phyloP scores from a whole-genome alignment of 2,113 vertebrate genomes.

The Nyctibius bracteatus region DNA sequence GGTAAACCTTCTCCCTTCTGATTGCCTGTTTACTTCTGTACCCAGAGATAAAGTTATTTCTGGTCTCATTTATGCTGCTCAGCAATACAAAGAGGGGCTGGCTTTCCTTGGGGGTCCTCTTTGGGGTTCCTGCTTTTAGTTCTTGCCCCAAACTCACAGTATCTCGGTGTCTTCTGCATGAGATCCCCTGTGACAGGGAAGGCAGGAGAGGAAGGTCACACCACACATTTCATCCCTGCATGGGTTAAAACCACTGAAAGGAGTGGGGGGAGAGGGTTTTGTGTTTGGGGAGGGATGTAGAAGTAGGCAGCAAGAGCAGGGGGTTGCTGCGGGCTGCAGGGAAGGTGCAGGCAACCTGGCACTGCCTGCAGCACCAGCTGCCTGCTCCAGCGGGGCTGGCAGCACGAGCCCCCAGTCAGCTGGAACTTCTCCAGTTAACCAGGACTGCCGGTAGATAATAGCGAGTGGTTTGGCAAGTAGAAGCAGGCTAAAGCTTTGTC shows the following conservation, averaged over 20 bases:
- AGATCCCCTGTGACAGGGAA: not conserved
- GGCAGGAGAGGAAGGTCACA: not conserved
- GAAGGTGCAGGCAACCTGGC: not conserved
- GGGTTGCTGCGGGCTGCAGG: not conserved
- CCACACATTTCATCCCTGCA: fast-evolving
- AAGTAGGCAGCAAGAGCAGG: not conserved
- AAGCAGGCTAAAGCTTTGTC: not conserved
- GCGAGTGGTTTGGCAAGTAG: too few species aligned
- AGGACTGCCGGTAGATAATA: too few species aligned
- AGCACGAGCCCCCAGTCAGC: not conserved
- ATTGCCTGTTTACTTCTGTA: not conserved
- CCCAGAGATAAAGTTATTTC: not conserved
- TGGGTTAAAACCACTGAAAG: not conserved
- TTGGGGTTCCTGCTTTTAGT: fast-evolving
- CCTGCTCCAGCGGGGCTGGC: not conserved
- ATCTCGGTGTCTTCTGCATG: not conserved
- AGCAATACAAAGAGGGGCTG: not conserved
- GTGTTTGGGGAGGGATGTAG: fast-evolving
- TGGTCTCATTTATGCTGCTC: not conserved
- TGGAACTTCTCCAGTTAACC: too few species aligned
- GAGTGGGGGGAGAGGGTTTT: not conserved
- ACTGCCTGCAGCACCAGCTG: not conserved
- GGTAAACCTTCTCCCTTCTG: not conserved
- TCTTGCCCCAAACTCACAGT: not conserved
- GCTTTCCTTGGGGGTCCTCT: not conserved